Conservation (phyloP, 2,888 invertebrate species). For the Clivina fossor region DNA sequence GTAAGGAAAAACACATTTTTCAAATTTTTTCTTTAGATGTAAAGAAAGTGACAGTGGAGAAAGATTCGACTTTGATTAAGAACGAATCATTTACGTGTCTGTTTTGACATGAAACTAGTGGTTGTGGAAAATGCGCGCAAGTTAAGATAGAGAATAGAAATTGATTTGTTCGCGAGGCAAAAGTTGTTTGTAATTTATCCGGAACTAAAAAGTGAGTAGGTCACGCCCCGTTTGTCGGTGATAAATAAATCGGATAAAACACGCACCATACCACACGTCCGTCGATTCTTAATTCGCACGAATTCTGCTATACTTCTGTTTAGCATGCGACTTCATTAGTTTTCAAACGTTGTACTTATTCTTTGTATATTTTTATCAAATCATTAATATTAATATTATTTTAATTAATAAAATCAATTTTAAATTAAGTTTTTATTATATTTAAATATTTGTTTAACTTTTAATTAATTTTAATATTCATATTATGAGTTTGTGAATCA, state of each 20-base stretch:
- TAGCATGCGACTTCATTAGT: not conserved
- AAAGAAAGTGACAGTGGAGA: too few species aligned
- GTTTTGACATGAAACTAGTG: too few species aligned
- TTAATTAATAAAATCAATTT: not conserved
- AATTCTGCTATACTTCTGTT: not conserved
- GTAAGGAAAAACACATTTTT: too few species aligned
- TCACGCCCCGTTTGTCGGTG: not conserved
- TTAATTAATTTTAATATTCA: not conserved
- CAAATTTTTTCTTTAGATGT: too few species aligned
- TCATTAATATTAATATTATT: not conserved
- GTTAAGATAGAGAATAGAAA: too few species aligned
- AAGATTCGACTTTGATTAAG: too few species aligned
- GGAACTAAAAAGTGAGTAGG: not conserved
- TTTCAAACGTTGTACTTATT: too few species aligned
- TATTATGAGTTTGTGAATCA: not conserved
- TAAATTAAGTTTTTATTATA: not conserved
- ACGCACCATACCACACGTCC: too few species aligned
- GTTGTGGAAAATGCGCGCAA: too few species aligned
- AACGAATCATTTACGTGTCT: too few species aligned
- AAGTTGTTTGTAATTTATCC: too few species aligned
- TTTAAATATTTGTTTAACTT: not conserved
- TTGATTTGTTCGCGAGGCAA: too few species aligned
- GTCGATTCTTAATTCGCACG: not conserved
- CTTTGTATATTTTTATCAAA: not conserved
- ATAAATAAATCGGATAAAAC: not conserved